A percentile compares a stretch with the other conserved stretches of the same genome.
phyloP scores from a whole-genome alignment of 2,888 invertebrate genomes.

The Protula sp. region DNA sequence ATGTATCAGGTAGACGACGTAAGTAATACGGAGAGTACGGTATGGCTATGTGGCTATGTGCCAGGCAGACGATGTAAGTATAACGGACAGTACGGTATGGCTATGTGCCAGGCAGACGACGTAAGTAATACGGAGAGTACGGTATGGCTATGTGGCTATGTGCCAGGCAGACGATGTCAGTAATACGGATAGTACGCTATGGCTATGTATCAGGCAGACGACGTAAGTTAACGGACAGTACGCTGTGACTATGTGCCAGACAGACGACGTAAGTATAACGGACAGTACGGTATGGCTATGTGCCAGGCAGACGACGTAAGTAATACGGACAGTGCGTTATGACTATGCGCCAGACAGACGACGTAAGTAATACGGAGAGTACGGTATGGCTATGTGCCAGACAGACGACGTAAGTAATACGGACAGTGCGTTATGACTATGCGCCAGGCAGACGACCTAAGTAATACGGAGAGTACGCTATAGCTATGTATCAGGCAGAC shows the following conservation, averaged over 20 bases:
- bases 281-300: conserved; percentile 16
- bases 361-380: conserved; percentile 12
- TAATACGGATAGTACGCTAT: conserved; percentile 10
- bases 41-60: conserved; percentile 15
- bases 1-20: conserved; percentile 20
- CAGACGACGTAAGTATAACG: conserved; percentile 15
- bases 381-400: conserved; percentile 16
- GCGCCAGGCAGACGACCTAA: conserved; percentile 19
- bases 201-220: no score
- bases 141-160: conserved; percentile 16
- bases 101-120: conserved; percentile 18
- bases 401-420: conserved; percentile 16
- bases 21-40: conserved; percentile 10
- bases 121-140: conserved; percentile 11
- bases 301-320: conserved; percentile 20
- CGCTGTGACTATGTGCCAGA: conserved; percentile 16
- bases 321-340: conserved; percentile 11
- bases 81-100: conserved; percentile 13
- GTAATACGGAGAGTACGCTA: conserved; percentile 10
- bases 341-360: conserved; percentile 18
- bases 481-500: conserved; percentile 17
- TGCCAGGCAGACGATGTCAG: conserved; percentile 20
- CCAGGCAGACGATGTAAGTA: conserved; percentile 19
- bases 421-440: conserved; percentile 18
- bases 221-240: no score